A percentile compares a stretch with the other conserved stretches of the same genome.
phyloP scores from a whole-genome alignment of 2,888 invertebrate species.

The Platypus cylindrus region DNA sequence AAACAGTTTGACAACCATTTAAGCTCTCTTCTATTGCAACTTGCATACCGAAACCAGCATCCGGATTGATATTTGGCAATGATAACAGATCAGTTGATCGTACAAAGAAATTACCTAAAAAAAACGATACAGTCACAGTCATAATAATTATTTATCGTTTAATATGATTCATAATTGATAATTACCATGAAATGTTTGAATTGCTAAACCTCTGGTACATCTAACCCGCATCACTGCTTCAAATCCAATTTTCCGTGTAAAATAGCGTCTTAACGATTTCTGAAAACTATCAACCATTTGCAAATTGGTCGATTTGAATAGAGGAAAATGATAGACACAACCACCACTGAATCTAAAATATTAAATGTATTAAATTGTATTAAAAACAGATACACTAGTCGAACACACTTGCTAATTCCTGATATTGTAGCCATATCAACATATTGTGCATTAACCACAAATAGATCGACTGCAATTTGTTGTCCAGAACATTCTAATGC shows the following conservation, averaged over 20 bases:
- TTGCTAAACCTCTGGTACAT: conserved; percentile 83
- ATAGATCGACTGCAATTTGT: conserved; percentile 91
- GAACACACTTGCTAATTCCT: conserved; percentile 54
- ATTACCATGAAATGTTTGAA: conserved; percentile 93
- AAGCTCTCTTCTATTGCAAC: conserved; percentile 87
- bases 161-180: background rate
- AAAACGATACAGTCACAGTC: background rate
- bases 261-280: conserved; percentile 70
- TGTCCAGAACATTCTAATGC: conserved; percentile 94
- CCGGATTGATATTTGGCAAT: conserved; percentile 94
- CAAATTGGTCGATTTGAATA: conserved; percentile 61
- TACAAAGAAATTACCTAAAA: conserved; percentile 77
- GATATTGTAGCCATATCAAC: conserved; percentile 87
- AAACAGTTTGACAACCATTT: conserved; percentile 73
- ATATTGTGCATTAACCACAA: conserved; percentile 85
- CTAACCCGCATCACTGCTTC: conserved; percentile 97
- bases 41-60: conserved; percentile 97
- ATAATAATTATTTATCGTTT: background rate
- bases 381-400: background rate
- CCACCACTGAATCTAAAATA: conserved; percentile 79
- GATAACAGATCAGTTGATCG: conserved; percentile 93
- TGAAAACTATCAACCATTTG: conserved; percentile 64
- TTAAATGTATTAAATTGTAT: background rate
- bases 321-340: conserved; percentile 81
- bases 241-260: conserved; percentile 94